These are phyloP conservation scores for Drosophila fungiperda DNA, from an alignment of 2,888 invertebrate species.

Conservation along the genomic window DNA sequence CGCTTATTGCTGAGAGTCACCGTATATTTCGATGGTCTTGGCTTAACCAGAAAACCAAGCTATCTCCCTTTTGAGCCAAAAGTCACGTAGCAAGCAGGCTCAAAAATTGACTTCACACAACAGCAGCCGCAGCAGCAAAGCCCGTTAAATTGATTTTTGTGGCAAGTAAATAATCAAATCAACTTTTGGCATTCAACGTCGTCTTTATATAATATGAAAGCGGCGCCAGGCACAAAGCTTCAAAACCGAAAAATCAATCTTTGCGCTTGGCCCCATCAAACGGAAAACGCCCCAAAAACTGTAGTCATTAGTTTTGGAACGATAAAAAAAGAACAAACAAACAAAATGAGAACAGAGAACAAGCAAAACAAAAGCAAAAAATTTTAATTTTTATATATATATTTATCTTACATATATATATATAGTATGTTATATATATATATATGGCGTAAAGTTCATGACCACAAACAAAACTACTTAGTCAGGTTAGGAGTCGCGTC, in stretches of 20 bases:
- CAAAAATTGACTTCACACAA: slow-evolving; percentile 44
- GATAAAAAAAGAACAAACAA: slow-evolving; percentile 4
- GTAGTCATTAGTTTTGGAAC: slow-evolving; percentile 70
- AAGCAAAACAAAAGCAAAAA: slow-evolving; percentile 36
- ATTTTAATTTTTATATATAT: slow-evolving; percentile 40
- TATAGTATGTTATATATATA: background rate
- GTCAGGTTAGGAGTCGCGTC: slow-evolving; percentile 40
- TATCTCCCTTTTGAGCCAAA: slow-evolving; percentile 20
- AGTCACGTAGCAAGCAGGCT: slow-evolving; percentile 58
- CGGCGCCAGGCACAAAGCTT: slow-evolving; percentile 50
- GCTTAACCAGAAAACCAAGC: slow-evolving; percentile 9
- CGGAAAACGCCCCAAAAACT: slow-evolving; percentile 69
- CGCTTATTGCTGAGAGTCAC: background rate
- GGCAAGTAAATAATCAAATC: slow-evolving; percentile 76
- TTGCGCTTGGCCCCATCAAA: slow-evolving; percentile 39
- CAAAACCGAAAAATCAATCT: slow-evolving; percentile 68
- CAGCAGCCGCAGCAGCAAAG: slow-evolving; percentile 18
- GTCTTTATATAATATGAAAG: slow-evolving; percentile 41
- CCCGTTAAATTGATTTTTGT: slow-evolving; percentile 70
- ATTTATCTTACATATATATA: too few relatives aligned
- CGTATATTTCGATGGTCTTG: slow-evolving; percentile 19
- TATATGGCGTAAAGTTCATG: slow-evolving; percentile 52
- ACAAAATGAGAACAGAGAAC: background rate
- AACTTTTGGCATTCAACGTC: slow-evolving; percentile 49
- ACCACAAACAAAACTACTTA: slow-evolving; percentile 62